A percentile compares a stretch with the other conserved stretches of the same genome.
Conservation (phyloP, 2,113 vertebrate genomes). For the Cheirogaleus medius region DNA sequence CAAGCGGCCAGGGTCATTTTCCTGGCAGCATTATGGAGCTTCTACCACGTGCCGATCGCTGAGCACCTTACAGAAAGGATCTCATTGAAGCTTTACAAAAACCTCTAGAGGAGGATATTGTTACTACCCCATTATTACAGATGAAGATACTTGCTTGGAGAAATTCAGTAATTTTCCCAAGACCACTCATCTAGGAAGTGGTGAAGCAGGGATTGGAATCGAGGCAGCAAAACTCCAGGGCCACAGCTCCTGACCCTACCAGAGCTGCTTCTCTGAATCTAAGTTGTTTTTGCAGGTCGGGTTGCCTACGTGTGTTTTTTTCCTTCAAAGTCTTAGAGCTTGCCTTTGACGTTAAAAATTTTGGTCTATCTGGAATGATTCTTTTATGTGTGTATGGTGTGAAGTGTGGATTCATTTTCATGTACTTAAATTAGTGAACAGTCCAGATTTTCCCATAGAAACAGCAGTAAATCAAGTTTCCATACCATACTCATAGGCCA, state of each 20-base stretch:
- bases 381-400: not conserved
- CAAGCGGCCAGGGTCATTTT: not conserved
- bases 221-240: not conserved
- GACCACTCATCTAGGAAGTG: not conserved
- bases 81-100: not conserved
- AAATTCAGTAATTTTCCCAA: too few species aligned
- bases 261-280: not conserved
- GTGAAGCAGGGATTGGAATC: not conserved
- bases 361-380: not conserved
- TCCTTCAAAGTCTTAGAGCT: not conserved
- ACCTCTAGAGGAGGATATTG: too few species aligned
- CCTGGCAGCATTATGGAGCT: not conserved
- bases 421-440: not conserved
- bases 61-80: not conserved
- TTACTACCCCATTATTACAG: not conserved
- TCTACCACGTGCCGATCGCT: not conserved
- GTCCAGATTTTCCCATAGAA: not conserved
- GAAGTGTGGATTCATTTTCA: too few species aligned
- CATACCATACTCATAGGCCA: too few species aligned
- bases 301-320: too few species aligned
- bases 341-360: not conserved
- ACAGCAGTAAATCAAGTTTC: not conserved
- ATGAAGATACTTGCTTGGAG: not conserved
- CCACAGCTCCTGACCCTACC: not conserved
- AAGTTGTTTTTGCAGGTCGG: not conserved